Evolutionary conservation across 35 echinoderm and acorn worm genomes (phyloP).

Genomic region (Heliocidaris erythrogramma): DNA sequence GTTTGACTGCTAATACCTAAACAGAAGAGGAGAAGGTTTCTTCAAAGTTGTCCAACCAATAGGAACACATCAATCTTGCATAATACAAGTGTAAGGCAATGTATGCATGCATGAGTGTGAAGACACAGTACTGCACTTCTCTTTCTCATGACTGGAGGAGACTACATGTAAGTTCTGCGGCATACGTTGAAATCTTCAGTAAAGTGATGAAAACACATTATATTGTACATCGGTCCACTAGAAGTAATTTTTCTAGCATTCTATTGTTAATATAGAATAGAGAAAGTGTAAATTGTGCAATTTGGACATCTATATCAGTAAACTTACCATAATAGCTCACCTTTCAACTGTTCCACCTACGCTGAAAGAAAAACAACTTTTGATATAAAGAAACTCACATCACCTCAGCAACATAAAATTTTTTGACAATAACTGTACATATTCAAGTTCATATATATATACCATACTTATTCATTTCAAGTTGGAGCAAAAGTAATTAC

Average conservation of each 20-base stretch:
- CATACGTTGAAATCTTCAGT: background rate
- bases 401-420: background rate
- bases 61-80: background rate
- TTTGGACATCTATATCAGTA: background rate
- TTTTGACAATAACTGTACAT: background rate
- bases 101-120: background rate
- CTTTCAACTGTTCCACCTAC: background rate
- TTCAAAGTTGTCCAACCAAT: background rate
- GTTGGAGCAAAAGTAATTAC: background rate
- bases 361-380: background rate
- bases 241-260: background rate
- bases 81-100: background rate
- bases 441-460: background rate
- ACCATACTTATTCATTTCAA: background rate
- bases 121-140: background rate
- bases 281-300: background rate
- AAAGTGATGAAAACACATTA: too few species aligned
- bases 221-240: background rate
- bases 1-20: background rate
- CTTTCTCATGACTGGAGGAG: background rate
- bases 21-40: background rate
- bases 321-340: background rate
- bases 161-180: background rate
- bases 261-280: background rate
- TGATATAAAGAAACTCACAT: background rate